Evolutionary conservation across 2,113 vertebrate genomes (phyloP).

Genomic region (Apodemus sylvaticus): DNA sequence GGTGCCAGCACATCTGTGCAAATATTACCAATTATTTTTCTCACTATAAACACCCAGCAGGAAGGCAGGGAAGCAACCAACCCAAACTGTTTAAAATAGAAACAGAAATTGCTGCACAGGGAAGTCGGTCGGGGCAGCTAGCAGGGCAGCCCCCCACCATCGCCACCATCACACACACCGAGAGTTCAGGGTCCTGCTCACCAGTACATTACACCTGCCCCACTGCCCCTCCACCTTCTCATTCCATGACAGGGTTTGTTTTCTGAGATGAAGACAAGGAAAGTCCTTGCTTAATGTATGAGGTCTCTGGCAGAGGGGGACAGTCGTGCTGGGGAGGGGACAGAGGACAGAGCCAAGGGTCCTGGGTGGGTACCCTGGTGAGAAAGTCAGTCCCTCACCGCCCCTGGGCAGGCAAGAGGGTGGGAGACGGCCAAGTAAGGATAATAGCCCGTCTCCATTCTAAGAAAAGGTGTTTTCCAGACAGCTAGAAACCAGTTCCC

Average conservation of each 20-base stretch:
- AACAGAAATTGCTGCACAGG: constrained; percentile 70
- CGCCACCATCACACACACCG: neutral
- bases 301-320: rapidly evolving
- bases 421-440: neutral
- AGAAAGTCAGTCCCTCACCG: neutral
- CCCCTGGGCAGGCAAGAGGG: neutral
- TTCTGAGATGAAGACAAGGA: neutral
- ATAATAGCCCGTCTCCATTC: neutral
- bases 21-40: constrained; percentile 82
- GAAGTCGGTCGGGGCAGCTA: neutral
- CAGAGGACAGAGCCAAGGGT: neutral
- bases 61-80: constrained; percentile 75
- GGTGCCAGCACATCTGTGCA: constrained; percentile 78
- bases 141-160: neutral
- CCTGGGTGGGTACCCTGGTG: neutral
- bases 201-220: neutral
- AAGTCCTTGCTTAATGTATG: neutral
- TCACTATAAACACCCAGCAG: constrained; percentile 80
- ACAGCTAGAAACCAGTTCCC: neutral
- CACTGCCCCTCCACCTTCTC: neutral
- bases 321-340: too few species aligned
- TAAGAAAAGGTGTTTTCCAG: neutral
- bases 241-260: neutral
- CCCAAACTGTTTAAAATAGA: constrained; percentile 81
- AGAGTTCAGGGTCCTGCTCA: neutral